A percentile compares a stretch with the other conserved stretches of the same genome.
Evolutionary conservation across 2,888 invertebrate genomes (phyloP).

Genomic region (Melolontha melolontha): DNA sequence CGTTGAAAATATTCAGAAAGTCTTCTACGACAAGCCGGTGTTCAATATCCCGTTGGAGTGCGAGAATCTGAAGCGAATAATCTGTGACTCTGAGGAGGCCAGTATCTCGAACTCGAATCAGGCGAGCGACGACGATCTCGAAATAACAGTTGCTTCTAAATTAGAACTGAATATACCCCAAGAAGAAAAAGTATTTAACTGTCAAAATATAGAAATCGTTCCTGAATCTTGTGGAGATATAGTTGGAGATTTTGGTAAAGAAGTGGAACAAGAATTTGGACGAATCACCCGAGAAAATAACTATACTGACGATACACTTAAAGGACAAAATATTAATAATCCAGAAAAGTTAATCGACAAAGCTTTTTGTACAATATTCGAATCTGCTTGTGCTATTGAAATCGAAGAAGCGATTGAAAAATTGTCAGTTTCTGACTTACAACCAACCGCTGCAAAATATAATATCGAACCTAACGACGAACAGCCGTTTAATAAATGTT

Average conservation of each 20-base stretch:
- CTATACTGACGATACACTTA: slow-evolving; percentile 5
- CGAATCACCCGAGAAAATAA: slow-evolving; percentile 60
- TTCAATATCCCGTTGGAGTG: slow-evolving; percentile 67
- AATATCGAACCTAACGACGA: slow-evolving; percentile 61
- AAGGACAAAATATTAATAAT: slow-evolving; percentile 19
- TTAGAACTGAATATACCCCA: slow-evolving; percentile 34
- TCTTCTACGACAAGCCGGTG: slow-evolving; percentile 70
- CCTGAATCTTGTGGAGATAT: slow-evolving; percentile 61
- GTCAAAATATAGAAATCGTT: slow-evolving; percentile 21
- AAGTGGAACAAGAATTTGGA: slow-evolving; percentile 72
- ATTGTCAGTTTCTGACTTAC: slow-evolving; percentile 57
- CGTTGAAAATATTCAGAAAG: slow-evolving; percentile 68
- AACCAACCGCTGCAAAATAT: slow-evolving; percentile 60
- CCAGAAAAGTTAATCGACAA: slow-evolving; percentile 36
- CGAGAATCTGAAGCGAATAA: slow-evolving; percentile 52
- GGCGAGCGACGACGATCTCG: slow-evolving; percentile 58
- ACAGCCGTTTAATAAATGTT: slow-evolving; percentile 58
- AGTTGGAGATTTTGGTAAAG: slow-evolving; percentile 72
- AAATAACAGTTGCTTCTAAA: slow-evolving; percentile 47
- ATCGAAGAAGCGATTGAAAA: slow-evolving; percentile 62
- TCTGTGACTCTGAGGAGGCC: slow-evolving; percentile 52
- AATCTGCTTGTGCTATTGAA: slow-evolving; percentile 56
- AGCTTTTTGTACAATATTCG: slow-evolving; percentile 45
- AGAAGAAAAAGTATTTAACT: slow-evolving; percentile 42
- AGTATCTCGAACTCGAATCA: slow-evolving; percentile 56